phyloP scores from a whole-genome alignment of 1,140 invertebrate genomes.

The Drosophila bifasciata region DNA sequence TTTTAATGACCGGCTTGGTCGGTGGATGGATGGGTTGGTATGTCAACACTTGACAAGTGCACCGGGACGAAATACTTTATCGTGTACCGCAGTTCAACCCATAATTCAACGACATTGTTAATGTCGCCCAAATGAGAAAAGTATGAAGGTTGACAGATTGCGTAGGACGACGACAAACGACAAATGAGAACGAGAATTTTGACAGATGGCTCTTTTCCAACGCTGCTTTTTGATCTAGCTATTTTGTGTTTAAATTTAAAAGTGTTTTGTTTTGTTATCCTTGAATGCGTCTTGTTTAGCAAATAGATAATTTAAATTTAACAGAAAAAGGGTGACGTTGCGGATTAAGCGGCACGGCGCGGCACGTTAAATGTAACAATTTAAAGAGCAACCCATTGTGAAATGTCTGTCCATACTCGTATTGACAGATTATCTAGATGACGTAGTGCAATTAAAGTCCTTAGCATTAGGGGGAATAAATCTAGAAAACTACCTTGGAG shows the following conservation, averaged over 20 bases:
- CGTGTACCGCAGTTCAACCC: constrained; percentile 48
- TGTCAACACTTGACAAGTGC: constrained; percentile 80
- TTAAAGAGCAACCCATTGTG: constrained; percentile 42
- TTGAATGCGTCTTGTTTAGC: constrained; percentile 66
- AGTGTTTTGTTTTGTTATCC: constrained; percentile 81
- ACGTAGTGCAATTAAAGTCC: constrained; percentile 10
- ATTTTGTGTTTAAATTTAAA: constrained; percentile 64
- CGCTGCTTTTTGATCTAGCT: constrained; percentile 79
- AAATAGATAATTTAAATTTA: constrained; percentile 76
- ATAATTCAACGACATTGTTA: constrained; percentile 42
- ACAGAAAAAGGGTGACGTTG: constrained; percentile 46
- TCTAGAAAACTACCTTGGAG: constrained; percentile 25
- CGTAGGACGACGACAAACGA: constrained; percentile 29
- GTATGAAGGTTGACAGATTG: constrained; percentile 61
- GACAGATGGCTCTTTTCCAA: constrained; percentile 79
- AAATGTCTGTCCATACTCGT: constrained; percentile 69
- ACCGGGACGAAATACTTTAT: constrained; percentile 58
- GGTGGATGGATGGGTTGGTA: constrained; percentile 34
- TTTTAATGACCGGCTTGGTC: constrained; percentile 67
- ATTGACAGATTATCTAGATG: constrained; percentile 46
- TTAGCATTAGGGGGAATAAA: constrained; percentile 8
- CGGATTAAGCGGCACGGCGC: constrained; percentile 32
- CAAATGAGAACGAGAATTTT: constrained; percentile 67
- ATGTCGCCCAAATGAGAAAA: constrained; percentile 31
- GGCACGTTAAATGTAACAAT: constrained; percentile 28